Percentiles rank a stretch among this genome's conserved stretches.
Evolutionary conservation across 2,797 vertebrate genomes (phyloP).

Genomic region (Myripristis jacobus): DNA sequence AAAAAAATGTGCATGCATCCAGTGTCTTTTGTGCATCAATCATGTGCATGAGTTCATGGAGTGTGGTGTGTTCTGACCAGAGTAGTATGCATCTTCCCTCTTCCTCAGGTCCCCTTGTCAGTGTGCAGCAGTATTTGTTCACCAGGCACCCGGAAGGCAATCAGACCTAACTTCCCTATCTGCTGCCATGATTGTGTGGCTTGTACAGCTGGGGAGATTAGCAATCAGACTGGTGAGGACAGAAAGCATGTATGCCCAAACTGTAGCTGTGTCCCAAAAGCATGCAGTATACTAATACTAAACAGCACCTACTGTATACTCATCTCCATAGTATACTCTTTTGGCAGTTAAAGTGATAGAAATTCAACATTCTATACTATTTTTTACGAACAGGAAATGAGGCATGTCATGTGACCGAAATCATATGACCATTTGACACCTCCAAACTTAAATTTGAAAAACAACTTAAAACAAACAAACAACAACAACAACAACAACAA

Average conservation of each 20-base stretch:
- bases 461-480: too few relatives aligned
- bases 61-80: conserved; percentile 27
- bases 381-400: too few relatives aligned
- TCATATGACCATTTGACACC: too few relatives aligned
- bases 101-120: conserved; percentile 82
- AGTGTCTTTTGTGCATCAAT: neutral
- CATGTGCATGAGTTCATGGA: neutral
- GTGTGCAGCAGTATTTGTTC: conserved; percentile 84
- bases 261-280: too few relatives aligned
- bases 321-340: too few relatives aligned
- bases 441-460: too few relatives aligned
- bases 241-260: conserved; percentile 18
- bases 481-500: too few relatives aligned
- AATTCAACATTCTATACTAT: too few relatives aligned
- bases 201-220: conserved; percentile 86
- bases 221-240: conserved; percentile 85
- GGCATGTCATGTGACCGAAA: too few relatives aligned
- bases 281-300: too few relatives aligned
- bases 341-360: too few relatives aligned
- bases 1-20: neutral
- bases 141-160: conserved; percentile 84
- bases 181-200: conserved; percentile 89
- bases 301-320: too few relatives aligned
- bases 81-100: conserved; percentile 44
- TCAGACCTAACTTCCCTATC: conserved; percentile 81